Conservation (phyloP, 2,113 vertebrate species). For the Syrmaticus mikado region DNA sequence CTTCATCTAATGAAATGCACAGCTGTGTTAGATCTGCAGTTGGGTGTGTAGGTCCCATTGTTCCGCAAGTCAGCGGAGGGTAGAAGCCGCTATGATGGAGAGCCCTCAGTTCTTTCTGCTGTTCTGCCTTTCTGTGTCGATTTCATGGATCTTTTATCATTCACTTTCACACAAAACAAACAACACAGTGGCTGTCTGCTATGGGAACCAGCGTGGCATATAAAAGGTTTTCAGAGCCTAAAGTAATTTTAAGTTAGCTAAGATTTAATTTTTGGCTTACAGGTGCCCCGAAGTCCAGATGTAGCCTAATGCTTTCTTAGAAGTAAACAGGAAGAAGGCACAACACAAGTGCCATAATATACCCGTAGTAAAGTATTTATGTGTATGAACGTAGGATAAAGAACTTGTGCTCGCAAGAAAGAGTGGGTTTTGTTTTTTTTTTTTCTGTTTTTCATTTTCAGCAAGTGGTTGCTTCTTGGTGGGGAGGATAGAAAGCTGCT, state of each 20-base stretch:
- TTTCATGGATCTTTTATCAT: conserved; percentile 99
- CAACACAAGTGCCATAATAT: neutral
- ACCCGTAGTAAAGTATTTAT: neutral
- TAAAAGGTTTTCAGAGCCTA: conserved; percentile 83
- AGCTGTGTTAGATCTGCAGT: conserved; percentile 93
- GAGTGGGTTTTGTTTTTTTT: neutral
- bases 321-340: neutral
- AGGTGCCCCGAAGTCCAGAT: conserved; percentile 74
- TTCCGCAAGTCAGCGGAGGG: conserved; percentile 90
- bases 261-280: conserved; percentile 84
- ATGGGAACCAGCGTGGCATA: conserved; percentile 88
- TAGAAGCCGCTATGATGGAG: conserved; percentile 94
- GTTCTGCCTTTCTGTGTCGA: conserved; percentile 98
- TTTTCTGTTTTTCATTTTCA: neutral
- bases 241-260: conserved; percentile 83
- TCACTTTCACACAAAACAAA: conserved; percentile 99
- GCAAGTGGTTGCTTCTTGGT: neutral
- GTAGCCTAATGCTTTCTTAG: conserved; percentile 33
- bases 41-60: conserved; percentile 91
- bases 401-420: neutral
- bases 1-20: conserved; percentile 90
- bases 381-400: neutral
- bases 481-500: neutral
- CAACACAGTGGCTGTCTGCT: conserved; percentile 96
- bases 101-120: conserved; percentile 93